Conservation (phyloP, 92 coral and sea anemone species). For the Meandrina meandrites region DNA sequence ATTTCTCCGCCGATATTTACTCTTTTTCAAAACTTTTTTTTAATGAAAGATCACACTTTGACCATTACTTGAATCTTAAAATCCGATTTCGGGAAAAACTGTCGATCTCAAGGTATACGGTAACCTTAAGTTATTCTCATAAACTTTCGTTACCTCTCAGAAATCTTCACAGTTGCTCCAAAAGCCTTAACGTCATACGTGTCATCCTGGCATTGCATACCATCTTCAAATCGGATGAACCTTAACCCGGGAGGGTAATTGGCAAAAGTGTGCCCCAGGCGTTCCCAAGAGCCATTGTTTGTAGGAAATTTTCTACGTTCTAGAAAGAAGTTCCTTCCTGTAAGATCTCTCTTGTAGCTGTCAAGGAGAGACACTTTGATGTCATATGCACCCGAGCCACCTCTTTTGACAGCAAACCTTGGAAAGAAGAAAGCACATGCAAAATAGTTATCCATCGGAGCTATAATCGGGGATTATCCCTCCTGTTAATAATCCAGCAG, state of each 20-base stretch:
- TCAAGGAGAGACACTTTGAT: conserved; percentile 31
- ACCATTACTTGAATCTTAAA: too few species aligned
- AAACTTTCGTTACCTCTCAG: background rate
- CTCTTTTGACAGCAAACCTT: conserved; percentile 4
- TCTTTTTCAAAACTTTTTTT: too few species aligned
- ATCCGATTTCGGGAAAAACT: too few species aligned
- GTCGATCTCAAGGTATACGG: background rate
- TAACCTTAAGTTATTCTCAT: too few species aligned
- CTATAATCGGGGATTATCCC: too few species aligned
- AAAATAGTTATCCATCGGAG: background rate
- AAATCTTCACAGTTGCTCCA: background rate
- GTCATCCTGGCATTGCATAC: background rate
- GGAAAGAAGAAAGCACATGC: background rate
- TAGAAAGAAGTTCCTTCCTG: conserved; percentile 11
- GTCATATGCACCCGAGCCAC: background rate
- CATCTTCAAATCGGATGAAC: conserved; percentile 31
- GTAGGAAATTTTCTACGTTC: background rate
- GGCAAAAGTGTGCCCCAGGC: background rate
- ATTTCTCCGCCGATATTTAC: too few species aligned
- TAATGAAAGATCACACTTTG: too few species aligned
- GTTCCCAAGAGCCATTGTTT: background rate
- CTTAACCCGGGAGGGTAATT: conserved; percentile 18
- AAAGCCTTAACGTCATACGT: background rate
- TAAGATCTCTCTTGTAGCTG: background rate
- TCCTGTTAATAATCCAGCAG: too few species aligned